Conservation (phyloP, 2,888 invertebrate genomes). For the Parasteatoda lunata region DNA sequence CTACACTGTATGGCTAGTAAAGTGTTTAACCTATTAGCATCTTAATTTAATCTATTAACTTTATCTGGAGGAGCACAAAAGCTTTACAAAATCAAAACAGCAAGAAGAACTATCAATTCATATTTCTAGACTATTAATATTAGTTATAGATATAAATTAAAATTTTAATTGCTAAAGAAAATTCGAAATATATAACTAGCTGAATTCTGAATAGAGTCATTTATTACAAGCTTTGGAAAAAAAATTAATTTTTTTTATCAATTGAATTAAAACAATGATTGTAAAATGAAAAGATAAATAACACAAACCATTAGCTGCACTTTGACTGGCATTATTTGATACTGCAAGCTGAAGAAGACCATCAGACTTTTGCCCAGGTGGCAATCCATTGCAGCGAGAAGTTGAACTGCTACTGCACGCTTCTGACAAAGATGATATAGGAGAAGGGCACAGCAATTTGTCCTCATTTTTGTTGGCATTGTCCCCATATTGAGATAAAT, state of each 20-base stretch:
- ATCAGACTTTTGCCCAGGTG: background rate
- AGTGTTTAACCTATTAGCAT: too few relatives aligned
- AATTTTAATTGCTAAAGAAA: too few relatives aligned
- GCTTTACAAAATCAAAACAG: too few relatives aligned
- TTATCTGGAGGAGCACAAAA: too few relatives aligned
- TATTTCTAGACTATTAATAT: too few relatives aligned
- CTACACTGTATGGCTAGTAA: too few relatives aligned
- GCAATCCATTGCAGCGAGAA: background rate
- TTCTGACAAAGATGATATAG: conserved; percentile 63
- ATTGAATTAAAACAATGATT: background rate
- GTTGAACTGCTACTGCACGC: conserved; percentile 48
- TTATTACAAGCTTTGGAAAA: background rate
- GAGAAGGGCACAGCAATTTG: conserved; percentile 31
- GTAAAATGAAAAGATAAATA: background rate
- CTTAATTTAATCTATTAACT: too few relatives aligned
- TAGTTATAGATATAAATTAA: too few relatives aligned
- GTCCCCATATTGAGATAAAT: conserved; percentile 70
- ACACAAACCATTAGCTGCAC: background rate
- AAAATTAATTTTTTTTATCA: background rate
- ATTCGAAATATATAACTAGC: too few relatives aligned
- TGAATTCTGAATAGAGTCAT: too few relatives aligned
- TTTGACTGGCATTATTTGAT: background rate
- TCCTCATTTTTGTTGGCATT: conserved; percentile 18
- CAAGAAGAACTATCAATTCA: too few relatives aligned
- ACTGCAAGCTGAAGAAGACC: conserved; percentile 43